Evolutionary conservation across 2,113 vertebrate genomes (phyloP).

Genomic region (Gallinago undulata): DNA sequence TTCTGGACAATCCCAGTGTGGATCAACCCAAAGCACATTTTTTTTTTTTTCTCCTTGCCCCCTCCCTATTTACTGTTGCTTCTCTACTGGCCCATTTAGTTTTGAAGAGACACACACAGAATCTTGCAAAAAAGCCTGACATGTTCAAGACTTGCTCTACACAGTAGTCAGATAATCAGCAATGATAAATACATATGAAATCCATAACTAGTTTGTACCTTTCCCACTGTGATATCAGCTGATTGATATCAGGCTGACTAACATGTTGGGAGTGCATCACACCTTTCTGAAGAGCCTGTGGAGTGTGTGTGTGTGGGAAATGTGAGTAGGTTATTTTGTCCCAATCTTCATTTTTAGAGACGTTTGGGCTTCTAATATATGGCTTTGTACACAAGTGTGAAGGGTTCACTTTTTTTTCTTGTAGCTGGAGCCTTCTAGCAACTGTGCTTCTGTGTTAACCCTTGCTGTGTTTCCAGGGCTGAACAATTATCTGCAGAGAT

Average conservation of each 20-base stretch:
- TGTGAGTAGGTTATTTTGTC: not conserved
- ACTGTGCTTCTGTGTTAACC: not conserved
- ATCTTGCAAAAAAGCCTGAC: not conserved
- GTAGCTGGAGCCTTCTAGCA: not conserved
- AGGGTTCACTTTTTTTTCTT: not conserved
- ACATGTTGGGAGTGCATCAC: not conserved
- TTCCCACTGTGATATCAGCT: not conserved
- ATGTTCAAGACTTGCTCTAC: not conserved
- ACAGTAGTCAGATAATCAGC: not conserved
- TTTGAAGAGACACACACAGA: not conserved
- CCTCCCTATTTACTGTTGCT: not conserved
- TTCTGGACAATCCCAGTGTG: not conserved
- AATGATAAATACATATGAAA: not conserved
- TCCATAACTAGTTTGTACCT: not conserved
- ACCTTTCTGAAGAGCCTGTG: not conserved
- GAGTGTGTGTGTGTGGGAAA: not conserved
- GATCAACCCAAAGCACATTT: rapidly evolving
- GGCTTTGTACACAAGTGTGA: not conserved
- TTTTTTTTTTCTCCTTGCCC: not conserved
- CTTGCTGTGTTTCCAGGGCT: not conserved
- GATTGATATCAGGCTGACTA: not conserved
- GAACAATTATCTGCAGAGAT: not conserved
- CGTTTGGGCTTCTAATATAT: not conserved
- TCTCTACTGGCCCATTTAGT: not conserved
- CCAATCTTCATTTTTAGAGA: not conserved